Evolutionary conservation across 2,113 vertebrate genomes (phyloP).

Genomic region (Rattus norvegicus): GRCr8 NC_086035.1:15821501-15822000

Average conservation of each 20-base stretch:
- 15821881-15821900: background rate
- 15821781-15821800: background rate
- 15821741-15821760: background rate
- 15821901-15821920: background rate
- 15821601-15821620: background rate
- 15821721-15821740: background rate
- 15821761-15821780: background rate
- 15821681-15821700: background rate
- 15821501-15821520: background rate
- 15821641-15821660: too few species aligned
- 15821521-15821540: background rate
- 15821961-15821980: background rate
- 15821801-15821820: background rate
- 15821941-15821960: background rate
- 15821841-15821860: background rate
- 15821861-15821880: background rate
- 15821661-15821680: background rate
- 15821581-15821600: rapidly evolving
- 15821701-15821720: background rate
- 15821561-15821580: background rate
- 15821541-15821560: conserved; percentile 28
- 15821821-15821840: background rate
- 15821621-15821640: background rate
- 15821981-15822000: background rate
- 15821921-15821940: background rate